Percentiles rank a stretch among this genome's conserved stretches.
These are phyloP conservation scores for Clarias gariepinus DNA, from an alignment of 2,113 vertebrate genomes.

Conservation along the genomic window DNA sequence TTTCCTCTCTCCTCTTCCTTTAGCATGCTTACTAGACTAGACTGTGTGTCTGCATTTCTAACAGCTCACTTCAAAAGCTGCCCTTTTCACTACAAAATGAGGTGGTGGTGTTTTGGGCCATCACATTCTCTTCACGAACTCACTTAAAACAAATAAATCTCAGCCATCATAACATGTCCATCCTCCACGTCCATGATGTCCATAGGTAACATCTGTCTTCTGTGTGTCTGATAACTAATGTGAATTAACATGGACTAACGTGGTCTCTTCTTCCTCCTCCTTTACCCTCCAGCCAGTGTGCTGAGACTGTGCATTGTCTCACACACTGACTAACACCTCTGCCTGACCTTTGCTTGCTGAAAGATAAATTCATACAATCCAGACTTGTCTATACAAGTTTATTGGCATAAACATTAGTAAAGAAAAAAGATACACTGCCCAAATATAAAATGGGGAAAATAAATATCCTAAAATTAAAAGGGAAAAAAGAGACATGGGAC, in stretches of 20 bases:
- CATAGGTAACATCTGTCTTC: slow-evolving; percentile 64
- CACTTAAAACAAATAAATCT: slow-evolving; percentile 33
- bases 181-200: slow-evolving; percentile 82
- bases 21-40: slow-evolving; percentile 54
- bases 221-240: slow-evolving; percentile 54
- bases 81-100: slow-evolving; percentile 6
- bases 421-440: neutral
- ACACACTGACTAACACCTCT: slow-evolving; percentile 13
- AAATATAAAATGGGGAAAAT: neutral
- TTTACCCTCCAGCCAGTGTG: slow-evolving; percentile 21
- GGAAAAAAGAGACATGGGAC: neutral
- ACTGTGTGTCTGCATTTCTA: slow-evolving; percentile 53
- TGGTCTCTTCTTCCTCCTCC: slow-evolving; percentile 28
- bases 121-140: slow-evolving; percentile 41
- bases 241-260: slow-evolving; percentile 44
- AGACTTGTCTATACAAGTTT: neutral
- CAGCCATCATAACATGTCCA: slow-evolving; percentile 76
- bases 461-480: neutral
- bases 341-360: neutral
- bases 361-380: neutral
- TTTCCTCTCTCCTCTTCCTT: neutral
- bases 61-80: slow-evolving; percentile 41
- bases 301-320: slow-evolving; percentile 17
- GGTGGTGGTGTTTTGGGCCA: slow-evolving; percentile 25
- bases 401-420: neutral